A percentile compares a stretch with the other conserved stretches of the same genome.
These are phyloP conservation scores for Heliocidaris tuberculata DNA, from an alignment of 35 echinoderm and acorn worm species.

Conservation along the genomic window DNA sequence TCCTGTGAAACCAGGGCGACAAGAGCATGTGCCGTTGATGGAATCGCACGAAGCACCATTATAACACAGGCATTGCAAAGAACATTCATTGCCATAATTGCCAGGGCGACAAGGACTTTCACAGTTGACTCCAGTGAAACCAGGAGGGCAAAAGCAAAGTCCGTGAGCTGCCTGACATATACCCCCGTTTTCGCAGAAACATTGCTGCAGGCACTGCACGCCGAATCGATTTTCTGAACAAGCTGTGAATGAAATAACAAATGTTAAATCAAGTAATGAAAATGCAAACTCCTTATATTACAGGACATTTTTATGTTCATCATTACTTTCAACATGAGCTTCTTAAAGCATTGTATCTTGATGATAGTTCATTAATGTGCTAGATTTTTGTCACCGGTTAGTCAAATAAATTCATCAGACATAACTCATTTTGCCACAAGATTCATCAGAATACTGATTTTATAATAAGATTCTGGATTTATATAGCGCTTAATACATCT, in stretches of 20 bases:
- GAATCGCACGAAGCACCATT: conserved; percentile 43
- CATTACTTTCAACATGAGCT: neutral
- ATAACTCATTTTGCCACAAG: neutral
- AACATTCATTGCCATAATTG: conserved; percentile 56
- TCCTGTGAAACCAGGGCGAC: neutral
- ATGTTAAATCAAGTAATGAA: neutral
- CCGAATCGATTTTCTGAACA: conserved; percentile 64
- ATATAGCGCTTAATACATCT: no score
- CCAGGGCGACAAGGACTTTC: conserved; percentile 47
- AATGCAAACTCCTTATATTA: neutral
- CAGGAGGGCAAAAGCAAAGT: conserved; percentile 53
- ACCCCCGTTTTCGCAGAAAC: conserved; percentile 59
- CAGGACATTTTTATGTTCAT: neutral
- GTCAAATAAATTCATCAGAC: neutral
- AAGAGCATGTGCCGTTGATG: neutral
- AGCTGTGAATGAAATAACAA: conserved; percentile 6
- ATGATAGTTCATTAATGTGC: neutral
- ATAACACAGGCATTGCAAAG: conserved; percentile 44
- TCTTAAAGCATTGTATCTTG: no score
- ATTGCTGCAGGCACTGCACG: conserved; percentile 51
- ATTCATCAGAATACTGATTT: neutral
- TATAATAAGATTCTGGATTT: neutral
- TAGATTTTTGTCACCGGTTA: neutral
- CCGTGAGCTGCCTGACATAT: conserved; percentile 54
- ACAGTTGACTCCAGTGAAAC: conserved; percentile 56